A percentile compares a stretch with the other conserved stretches of the same genome.
phyloP scores from a whole-genome alignment of 1,140 invertebrate genomes.

The Venturia canescens region DNA sequence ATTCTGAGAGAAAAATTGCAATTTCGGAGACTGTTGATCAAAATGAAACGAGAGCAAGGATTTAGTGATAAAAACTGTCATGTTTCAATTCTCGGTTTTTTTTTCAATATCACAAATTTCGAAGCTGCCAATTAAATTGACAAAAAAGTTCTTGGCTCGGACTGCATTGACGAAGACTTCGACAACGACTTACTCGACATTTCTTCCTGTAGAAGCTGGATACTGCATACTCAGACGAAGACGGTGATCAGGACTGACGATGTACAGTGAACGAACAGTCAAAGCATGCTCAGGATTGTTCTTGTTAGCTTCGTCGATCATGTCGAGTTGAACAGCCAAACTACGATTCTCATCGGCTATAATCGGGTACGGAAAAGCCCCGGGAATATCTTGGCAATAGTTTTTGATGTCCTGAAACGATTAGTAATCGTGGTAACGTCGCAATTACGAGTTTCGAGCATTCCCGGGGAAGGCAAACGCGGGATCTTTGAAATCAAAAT shows the following conservation, averaged over 20 bases:
- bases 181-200: constrained; percentile 88
- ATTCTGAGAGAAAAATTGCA: no score
- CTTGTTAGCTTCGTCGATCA: constrained; percentile 85
- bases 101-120: no score
- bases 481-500: no score
- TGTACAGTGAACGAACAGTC: constrained; percentile 90
- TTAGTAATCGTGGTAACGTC: no score
- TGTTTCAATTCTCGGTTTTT: no score
- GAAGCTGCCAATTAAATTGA: no score
- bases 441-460: no score
- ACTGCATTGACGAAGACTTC: constrained; percentile 1
- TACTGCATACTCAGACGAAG: constrained; percentile 92
- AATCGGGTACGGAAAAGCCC: constrained; percentile 90
- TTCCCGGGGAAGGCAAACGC: no score
- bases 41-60: no score
- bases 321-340: constrained; percentile 88
- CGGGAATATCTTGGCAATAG: constrained; percentile 83
- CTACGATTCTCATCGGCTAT: constrained; percentile 89
- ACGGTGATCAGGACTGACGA: constrained; percentile 92
- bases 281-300: constrained; percentile 83
- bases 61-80: no score
- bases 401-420: constrained; percentile 84
- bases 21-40: no score
- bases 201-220: constrained; percentile 93
- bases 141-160: no score